phyloP scores from a whole-genome alignment of 2,113 vertebrate species.

The Colossoma macropomum region DNA sequence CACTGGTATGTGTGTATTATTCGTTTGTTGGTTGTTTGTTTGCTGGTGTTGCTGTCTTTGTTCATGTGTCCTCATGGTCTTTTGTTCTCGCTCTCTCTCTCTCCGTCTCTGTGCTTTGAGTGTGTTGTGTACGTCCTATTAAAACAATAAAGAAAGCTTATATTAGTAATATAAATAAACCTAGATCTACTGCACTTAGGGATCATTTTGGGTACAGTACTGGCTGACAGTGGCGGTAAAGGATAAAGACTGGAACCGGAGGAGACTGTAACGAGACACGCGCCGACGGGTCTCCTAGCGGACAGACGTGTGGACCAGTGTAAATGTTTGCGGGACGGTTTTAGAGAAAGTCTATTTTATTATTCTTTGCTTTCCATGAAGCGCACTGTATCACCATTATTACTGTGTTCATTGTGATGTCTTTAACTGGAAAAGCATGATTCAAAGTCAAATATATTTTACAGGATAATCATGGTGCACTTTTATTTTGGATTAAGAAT shows the following conservation, averaged over 20 bases:
- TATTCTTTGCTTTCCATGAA: constrained; percentile 1
- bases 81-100: background rate
- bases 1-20: background rate
- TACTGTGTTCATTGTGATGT: constrained; percentile 12
- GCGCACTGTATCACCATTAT: background rate
- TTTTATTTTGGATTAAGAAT: background rate
- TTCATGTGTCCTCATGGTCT: constrained; percentile 10
- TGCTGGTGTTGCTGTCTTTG: constrained; percentile 5
- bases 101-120: background rate
- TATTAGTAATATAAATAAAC: constrained; percentile 4
- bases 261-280: background rate
- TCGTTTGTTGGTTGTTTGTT: constrained; percentile 7
- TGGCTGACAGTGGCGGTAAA: background rate
- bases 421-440: constrained; percentile 26
- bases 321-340: constrained; percentile 1
- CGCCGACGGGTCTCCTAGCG: background rate
- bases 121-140: constrained; percentile 8
- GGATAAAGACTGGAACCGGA: background rate
- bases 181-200: background rate
- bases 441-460: constrained; percentile 24
- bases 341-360: constrained; percentile 2
- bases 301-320: no score
- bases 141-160: background rate
- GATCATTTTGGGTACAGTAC: background rate
- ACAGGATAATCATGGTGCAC: constrained; percentile 8